Conservation (phyloP, 1,140 invertebrate species). For the Drosophila ogumai region DNA sequence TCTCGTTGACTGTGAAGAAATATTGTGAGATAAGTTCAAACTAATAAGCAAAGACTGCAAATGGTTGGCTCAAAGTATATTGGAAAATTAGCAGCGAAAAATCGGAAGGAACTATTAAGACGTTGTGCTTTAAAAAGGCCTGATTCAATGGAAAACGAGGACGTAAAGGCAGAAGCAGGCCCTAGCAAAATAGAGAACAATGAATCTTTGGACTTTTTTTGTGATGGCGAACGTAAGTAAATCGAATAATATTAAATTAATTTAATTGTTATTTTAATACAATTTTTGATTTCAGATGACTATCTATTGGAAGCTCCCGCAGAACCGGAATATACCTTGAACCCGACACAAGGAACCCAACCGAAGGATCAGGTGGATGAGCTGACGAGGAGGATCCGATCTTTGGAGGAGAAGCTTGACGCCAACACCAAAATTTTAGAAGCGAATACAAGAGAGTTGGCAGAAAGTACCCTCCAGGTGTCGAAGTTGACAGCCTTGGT, state of each 20-base stretch:
- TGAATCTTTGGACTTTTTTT: not conserved
- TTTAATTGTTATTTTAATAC: not conserved
- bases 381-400: not conserved
- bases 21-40: not conserved
- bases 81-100: not conserved
- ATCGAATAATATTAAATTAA: not conserved
- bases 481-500: conserved; percentile 2
- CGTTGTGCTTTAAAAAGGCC: not conserved
- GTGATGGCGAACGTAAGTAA: not conserved
- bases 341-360: not conserved
- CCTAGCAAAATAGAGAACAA: not conserved
- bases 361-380: not conserved
- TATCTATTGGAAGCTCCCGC: not conserved
- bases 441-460: not conserved
- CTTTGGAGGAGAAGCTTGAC: not conserved
- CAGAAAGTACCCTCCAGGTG: not conserved
- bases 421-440: not conserved
- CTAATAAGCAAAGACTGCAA: not conserved
- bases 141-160: not conserved
- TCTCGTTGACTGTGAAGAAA: too few species aligned
- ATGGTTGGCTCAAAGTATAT: not conserved
- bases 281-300: not conserved
- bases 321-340: not conserved
- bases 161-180: not conserved
- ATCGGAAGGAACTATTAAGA: not conserved